Conservation (phyloP, 2,888 invertebrate genomes). For the Drosophila siamana region DNA sequence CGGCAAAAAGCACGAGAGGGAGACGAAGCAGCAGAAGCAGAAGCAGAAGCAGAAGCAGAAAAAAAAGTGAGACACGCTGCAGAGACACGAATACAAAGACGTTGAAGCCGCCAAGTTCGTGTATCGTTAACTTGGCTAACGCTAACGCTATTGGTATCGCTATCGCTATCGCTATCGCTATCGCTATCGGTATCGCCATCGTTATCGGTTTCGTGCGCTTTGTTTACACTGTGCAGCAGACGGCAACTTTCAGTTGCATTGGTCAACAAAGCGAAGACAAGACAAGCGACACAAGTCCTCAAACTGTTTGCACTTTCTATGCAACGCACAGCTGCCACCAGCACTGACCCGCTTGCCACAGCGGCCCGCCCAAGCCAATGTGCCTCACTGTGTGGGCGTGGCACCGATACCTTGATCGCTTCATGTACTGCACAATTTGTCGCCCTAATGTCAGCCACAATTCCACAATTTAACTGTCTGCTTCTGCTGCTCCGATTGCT, state of each 20-base stretch:
- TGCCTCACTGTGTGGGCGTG: not conserved
- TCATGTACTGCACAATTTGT: not conserved
- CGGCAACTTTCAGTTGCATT: slow-evolving; percentile 66
- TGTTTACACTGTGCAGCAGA: slow-evolving; percentile 67
- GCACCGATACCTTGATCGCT: not conserved
- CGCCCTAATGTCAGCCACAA: slow-evolving; percentile 15
- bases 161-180: slow-evolving; percentile 24
- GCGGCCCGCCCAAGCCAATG: slow-evolving; percentile 13
- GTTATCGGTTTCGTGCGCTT: slow-evolving; percentile 45
- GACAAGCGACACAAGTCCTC: slow-evolving; percentile 66
- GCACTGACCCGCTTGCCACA: slow-evolving; percentile 15
- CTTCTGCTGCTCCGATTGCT: not conserved
- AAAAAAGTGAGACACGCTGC: slow-evolving; percentile 23
- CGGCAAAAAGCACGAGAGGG: slow-evolving; percentile 38
- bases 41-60: not conserved
- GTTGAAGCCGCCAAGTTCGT: slow-evolving; percentile 11
- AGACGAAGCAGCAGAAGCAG: too few relatives aligned
- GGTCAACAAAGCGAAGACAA: slow-evolving; percentile 55
- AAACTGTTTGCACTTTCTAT: slow-evolving; percentile 77
- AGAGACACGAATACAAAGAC: slow-evolving; percentile 60
- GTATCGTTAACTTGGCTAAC: slow-evolving; percentile 38
- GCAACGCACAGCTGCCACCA: slow-evolving; percentile 38
- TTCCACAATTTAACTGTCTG: not conserved
- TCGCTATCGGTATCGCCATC: slow-evolving; percentile 31
- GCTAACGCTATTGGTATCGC: slow-evolving; percentile 35